Evolutionary conservation across 92 coral and sea anemone species (phyloP).

Genomic region (Parazoanthus darwini): DNA sequence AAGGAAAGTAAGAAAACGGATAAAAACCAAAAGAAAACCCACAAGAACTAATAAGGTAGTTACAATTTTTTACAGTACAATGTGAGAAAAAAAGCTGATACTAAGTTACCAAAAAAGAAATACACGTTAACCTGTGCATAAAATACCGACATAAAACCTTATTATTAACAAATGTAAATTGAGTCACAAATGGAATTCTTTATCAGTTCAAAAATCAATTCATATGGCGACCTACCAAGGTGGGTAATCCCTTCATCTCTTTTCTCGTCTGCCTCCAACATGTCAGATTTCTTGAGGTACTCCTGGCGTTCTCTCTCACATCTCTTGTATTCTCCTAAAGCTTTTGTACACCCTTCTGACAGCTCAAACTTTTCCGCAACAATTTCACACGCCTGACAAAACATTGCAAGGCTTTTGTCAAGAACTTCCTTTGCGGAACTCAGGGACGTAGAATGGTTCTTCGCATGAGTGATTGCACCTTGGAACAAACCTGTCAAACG

Average conservation of each 20-base stretch:
- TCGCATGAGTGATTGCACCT: constrained; percentile 69
- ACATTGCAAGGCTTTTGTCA: constrained; percentile 59
- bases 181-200: neutral
- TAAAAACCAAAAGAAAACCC: too few relatives aligned
- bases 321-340: constrained; percentile 74
- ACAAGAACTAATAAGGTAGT: too few relatives aligned
- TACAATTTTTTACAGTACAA: too few relatives aligned
- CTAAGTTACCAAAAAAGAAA: too few relatives aligned
- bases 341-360: constrained; percentile 57
- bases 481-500: constrained; percentile 48
- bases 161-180: neutral
- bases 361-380: constrained; percentile 84
- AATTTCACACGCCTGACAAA: constrained; percentile 68
- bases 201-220: neutral
- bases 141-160: too few relatives aligned
- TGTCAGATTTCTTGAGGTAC: constrained; percentile 59
- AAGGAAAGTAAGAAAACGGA: neutral
- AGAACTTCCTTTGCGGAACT: constrained; percentile 76
- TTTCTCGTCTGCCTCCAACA: constrained; percentile 70
- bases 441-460: constrained; percentile 67
- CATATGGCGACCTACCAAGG: constrained; percentile 48
- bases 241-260: constrained; percentile 59
- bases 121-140: too few relatives aligned
- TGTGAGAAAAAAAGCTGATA: too few relatives aligned
- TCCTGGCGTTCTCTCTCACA: constrained; percentile 82